phyloP scores from a whole-genome alignment of 2,797 vertebrate genomes.

The Microctenopoma steveboyesi region DNA sequence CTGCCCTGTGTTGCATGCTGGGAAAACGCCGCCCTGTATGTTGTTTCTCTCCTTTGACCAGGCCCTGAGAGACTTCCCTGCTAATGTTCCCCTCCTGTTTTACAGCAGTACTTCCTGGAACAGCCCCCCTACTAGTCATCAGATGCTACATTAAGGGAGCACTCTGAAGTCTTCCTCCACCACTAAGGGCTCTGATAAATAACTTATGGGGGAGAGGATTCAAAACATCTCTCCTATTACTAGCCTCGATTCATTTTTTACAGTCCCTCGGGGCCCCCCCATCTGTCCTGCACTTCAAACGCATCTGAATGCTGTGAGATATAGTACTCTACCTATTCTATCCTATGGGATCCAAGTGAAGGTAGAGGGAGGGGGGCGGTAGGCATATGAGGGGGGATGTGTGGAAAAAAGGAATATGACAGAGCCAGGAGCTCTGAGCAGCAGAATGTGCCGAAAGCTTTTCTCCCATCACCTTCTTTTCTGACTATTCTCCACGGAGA shows the following conservation, averaged over 20 bases:
- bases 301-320: slow-evolving; percentile 75
- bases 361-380: slow-evolving; percentile 63
- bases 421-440: slow-evolving; percentile 78
- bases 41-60: slow-evolving; percentile 64
- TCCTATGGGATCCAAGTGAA: slow-evolving; percentile 77
- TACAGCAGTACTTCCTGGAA: slow-evolving; percentile 82
- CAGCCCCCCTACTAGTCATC: slow-evolving; percentile 79
- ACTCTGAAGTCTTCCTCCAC: slow-evolving; percentile 80
- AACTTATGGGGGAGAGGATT: slow-evolving; percentile 84
- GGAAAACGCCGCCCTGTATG: slow-evolving; percentile 63
- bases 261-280: slow-evolving; percentile 76
- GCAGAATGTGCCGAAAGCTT: slow-evolving; percentile 75
- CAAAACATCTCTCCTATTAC: slow-evolving; percentile 83
- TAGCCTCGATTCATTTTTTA: slow-evolving; percentile 83
- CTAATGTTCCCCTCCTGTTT: slow-evolving; percentile 83
- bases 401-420: slow-evolving; percentile 70
- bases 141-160: slow-evolving; percentile 85
- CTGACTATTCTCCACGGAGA: slow-evolving; percentile 73
- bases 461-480: slow-evolving; percentile 70
- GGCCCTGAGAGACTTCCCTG: slow-evolving; percentile 73
- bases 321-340: slow-evolving; percentile 63
- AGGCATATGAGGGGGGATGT: slow-evolving; percentile 24
- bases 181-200: slow-evolving; percentile 85
- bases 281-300: slow-evolving; percentile 84
- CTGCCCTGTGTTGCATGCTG: slow-evolving; percentile 69